Evolutionary conservation across 2,797 vertebrate genomes (phyloP).

Genomic region (Betta splendens): DNA sequence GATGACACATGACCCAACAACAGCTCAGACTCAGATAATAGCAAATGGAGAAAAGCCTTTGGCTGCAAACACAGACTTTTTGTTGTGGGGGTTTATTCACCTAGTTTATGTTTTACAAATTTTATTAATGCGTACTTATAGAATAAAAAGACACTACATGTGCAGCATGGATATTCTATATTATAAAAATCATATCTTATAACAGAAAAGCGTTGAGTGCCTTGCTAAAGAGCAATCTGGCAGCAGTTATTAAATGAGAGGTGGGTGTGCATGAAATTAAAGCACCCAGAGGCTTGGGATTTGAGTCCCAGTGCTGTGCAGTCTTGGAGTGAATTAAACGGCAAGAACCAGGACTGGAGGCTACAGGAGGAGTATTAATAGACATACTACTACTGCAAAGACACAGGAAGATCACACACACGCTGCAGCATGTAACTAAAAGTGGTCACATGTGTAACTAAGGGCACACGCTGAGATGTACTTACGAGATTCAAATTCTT

Average conservation of each 20-base stretch:
- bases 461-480: conserved; percentile 31
- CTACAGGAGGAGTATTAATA: conserved; percentile 67
- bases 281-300: conserved; percentile 62
- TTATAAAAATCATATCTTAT: neutral
- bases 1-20: conserved; percentile 44
- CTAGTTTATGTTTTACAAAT: too few relatives aligned
- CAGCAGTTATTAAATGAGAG: conserved; percentile 36
- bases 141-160: neutral
- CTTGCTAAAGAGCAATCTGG: conserved; percentile 38
- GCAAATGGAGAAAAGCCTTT: conserved; percentile 18
- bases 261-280: conserved; percentile 62
- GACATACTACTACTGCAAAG: conserved; percentile 42
- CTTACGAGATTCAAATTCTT: conserved; percentile 85
- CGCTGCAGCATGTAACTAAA: conserved; percentile 52
- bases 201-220: neutral
- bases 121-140: neutral
- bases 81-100: too few relatives aligned
- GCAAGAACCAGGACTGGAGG: conserved; percentile 65
- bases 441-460: conserved; percentile 59
- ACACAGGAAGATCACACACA: conserved; percentile 24
- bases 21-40: conserved; percentile 29
- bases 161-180: neutral
- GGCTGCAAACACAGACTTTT: neutral
- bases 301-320: conserved; percentile 59
- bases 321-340: conserved; percentile 53